Evolutionary conservation across 2,797 vertebrate species (phyloP).

Genomic region (Pangasius krempfi): DNA sequence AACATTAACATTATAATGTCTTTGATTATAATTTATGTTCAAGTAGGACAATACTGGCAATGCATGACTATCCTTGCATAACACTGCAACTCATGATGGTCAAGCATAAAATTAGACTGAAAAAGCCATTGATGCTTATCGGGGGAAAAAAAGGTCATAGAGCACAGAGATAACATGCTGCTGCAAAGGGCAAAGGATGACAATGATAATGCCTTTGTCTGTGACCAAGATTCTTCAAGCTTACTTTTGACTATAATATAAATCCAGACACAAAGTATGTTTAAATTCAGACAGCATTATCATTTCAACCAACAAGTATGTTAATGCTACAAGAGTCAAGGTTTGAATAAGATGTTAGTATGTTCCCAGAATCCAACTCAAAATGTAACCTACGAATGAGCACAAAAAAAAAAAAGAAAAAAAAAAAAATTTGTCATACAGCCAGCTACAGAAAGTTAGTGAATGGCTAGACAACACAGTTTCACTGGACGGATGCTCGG

Average conservation of each 20-base stretch:
- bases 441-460: constrained; percentile 32
- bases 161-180: constrained; percentile 17
- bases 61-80: constrained; percentile 1
- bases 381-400: constrained; percentile 34
- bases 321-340: neutral
- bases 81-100: constrained; percentile 17
- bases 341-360: constrained; percentile 24
- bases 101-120: neutral
- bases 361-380: constrained; percentile 29
- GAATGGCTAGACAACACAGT: constrained; percentile 17
- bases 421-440: constrained; percentile 38
- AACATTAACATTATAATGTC: neutral
- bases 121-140: constrained; percentile 26
- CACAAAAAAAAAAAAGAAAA: neutral
- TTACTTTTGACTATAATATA: constrained; percentile 5
- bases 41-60: neutral
- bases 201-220: constrained; percentile 23
- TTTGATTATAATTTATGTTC: neutral
- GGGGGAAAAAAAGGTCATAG: neutral
- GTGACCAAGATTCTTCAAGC: neutral
- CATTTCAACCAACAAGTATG: constrained; percentile 8
- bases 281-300: constrained; percentile 8
- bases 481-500: constrained; percentile 19
- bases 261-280: neutral
- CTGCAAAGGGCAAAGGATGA: constrained; percentile 30